phyloP scores from a whole-genome alignment of 2,797 vertebrate genomes.

The Acridotheres tristis region DNA sequence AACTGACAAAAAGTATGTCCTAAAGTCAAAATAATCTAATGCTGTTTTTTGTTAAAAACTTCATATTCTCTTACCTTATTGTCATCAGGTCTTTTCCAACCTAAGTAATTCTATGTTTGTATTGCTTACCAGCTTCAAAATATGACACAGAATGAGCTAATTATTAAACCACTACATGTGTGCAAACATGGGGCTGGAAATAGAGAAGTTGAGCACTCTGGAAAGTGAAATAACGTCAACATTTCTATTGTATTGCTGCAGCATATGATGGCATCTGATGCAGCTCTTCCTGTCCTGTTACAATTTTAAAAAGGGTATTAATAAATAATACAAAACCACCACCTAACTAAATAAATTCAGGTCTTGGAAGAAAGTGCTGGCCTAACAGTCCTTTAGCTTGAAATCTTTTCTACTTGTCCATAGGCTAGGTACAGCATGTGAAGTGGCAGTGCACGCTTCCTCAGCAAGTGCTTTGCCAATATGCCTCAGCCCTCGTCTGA shows the following conservation, averaged over 20 bases:
- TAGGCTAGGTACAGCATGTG: slow-evolving; percentile 69
- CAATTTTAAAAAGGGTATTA: background rate
- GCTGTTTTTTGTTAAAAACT: background rate
- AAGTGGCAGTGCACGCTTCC: slow-evolving; percentile 63
- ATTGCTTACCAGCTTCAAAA: background rate
- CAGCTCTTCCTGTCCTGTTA: slow-evolving; percentile 2
- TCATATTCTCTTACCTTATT: background rate
- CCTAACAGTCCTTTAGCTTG: slow-evolving; percentile 63
- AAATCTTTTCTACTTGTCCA: slow-evolving; percentile 72
- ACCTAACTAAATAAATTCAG: slow-evolving; percentile 48
- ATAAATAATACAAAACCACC: background rate
- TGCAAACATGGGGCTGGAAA: background rate
- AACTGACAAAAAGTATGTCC: background rate
- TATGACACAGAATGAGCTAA: background rate
- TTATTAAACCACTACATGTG: background rate
- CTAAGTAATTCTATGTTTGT: background rate
- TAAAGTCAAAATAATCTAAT: background rate
- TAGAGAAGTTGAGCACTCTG: background rate
- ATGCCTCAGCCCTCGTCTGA: slow-evolving; percentile 61
- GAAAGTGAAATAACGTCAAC: background rate
- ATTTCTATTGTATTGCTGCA: background rate
- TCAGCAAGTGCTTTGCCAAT: slow-evolving; percentile 66
- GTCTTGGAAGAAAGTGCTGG: slow-evolving; percentile 64
- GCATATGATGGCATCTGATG: background rate
- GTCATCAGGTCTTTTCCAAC: background rate